Evolutionary conservation across 2,797 vertebrate genomes (phyloP), one percentile per base, ranked within the genome.

Genomic region (Pelochelys cantorii): DNA sequence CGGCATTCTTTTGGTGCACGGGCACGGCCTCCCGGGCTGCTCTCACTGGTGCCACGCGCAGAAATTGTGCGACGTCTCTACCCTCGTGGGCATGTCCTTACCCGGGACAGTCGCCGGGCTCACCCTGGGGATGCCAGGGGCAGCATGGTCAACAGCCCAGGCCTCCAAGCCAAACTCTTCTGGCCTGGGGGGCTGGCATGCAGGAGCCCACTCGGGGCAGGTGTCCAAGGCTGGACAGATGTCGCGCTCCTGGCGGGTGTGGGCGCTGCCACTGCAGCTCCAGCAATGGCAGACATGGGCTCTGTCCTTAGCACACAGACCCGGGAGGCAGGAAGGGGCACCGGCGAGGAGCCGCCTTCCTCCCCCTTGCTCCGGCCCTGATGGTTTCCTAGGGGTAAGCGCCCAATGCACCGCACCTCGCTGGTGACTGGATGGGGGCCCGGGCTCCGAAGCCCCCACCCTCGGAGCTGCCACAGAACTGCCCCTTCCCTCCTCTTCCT

Each of bases 391-490:
- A 42, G 13, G 54, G 25, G 55, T 27, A 79, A 1, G 1, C 48
- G 48, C 84, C 86, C 90, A 82, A 4, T 53, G 2, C 5, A 42
- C 80, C 80, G 37, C 25, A 85, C 13, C 52, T 60, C 22, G 48
- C 81, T 83, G 12, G 56, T 0, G 0, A 29, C 78, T n/a, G 80
- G 1, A 3, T 80, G 60, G 0, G 4, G 29, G 83, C 78, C 93
- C 83, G 80, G 83, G 93, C 52, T 84, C 88, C 89, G 85, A 75
- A 34, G 37, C 42, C 42, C 42, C 42, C 42, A n/a, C 42, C 42
- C 42, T 7, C 6, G 42, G 42, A 42, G 0, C 53, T 31, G 29
- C 83, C 81, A 87, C 0, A 0, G 20, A 0, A 0, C 12, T 31
- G 88, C 91, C 86, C 68, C 52, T 15, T 52, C 27, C 79, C 88